phyloP scores from a whole-genome alignment of 1,140 invertebrate genomes.

The Caenorhabditis elegans region DNA sequence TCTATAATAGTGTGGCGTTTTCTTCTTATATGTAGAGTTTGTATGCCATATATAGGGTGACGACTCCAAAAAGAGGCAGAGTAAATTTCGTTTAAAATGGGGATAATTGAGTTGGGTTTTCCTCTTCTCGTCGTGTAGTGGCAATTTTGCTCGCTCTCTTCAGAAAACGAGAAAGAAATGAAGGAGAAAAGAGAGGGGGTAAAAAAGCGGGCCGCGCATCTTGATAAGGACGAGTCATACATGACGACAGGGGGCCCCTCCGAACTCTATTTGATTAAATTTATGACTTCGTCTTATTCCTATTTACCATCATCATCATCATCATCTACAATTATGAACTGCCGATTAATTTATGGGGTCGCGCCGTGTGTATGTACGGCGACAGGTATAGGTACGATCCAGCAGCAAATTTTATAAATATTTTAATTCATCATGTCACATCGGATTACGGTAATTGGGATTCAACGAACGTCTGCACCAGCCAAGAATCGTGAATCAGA shows the following conservation, averaged over 20 bases:
- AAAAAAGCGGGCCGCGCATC: neutral
- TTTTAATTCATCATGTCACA: slow-evolving; percentile 3
- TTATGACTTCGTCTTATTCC: neutral
- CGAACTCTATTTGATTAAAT: slow-evolving; percentile 30
- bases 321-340: slow-evolving; percentile 24
- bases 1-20: slow-evolving; percentile 10
- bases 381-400: neutral
- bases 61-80: slow-evolving; percentile 31
- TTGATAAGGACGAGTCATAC: neutral
- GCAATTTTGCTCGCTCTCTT: slow-evolving; percentile 17
- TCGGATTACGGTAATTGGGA: slow-evolving; percentile 21
- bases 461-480: slow-evolving; percentile 2
- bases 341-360: slow-evolving; percentile 30
- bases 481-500: neutral
- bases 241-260: neutral
- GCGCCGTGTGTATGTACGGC: neutral
- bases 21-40: slow-evolving; percentile 4
- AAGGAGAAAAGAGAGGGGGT: neutral
- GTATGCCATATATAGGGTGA: slow-evolving; percentile 25
- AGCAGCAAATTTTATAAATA: neutral
- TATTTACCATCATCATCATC: neutral
- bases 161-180: neutral
- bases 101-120: slow-evolving; percentile 28
- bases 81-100: slow-evolving; percentile 31
- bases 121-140: slow-evolving; percentile 26